These are phyloP conservation scores for Mya arenaria DNA, from an alignment of 1,140 invertebrate species.

Conservation along the genomic window DNA sequence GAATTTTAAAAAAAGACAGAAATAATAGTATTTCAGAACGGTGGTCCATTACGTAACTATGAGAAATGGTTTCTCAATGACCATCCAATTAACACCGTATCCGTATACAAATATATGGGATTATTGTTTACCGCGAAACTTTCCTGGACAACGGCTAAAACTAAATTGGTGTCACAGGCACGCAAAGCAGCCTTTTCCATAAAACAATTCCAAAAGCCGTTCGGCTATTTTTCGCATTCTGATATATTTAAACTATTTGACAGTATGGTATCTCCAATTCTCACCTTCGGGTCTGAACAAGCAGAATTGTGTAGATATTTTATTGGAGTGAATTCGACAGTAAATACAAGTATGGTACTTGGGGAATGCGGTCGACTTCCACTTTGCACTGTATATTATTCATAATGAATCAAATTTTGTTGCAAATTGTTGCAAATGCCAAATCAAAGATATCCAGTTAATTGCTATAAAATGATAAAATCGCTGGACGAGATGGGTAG, in stretches of 20 bases:
- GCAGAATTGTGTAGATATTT: not conserved
- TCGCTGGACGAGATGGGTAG: not conserved
- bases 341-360: not conserved
- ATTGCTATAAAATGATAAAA: not conserved
- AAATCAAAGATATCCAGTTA: not conserved
- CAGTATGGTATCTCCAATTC: not conserved
- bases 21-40: conserved; percentile 1
- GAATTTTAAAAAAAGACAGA: not conserved
- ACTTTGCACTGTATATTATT: not conserved
- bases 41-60: conserved; percentile 10
- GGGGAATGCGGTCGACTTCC: not conserved
- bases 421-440: not conserved
- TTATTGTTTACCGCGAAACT: not conserved
- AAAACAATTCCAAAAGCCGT: not conserved
- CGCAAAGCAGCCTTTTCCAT: not conserved
- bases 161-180: not conserved
- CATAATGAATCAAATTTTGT: not conserved
- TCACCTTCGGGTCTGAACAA: not conserved
- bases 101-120: conserved; percentile 1
- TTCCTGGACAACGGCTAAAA: not conserved
- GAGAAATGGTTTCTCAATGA: not conserved
- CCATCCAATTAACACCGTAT: not conserved
- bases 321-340: not conserved
- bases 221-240: not conserved
- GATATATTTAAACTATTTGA: not conserved